These are phyloP conservation scores for Nebria salina DNA, from an alignment of 2,888 invertebrate genomes.

Conservation along the genomic window DNA sequence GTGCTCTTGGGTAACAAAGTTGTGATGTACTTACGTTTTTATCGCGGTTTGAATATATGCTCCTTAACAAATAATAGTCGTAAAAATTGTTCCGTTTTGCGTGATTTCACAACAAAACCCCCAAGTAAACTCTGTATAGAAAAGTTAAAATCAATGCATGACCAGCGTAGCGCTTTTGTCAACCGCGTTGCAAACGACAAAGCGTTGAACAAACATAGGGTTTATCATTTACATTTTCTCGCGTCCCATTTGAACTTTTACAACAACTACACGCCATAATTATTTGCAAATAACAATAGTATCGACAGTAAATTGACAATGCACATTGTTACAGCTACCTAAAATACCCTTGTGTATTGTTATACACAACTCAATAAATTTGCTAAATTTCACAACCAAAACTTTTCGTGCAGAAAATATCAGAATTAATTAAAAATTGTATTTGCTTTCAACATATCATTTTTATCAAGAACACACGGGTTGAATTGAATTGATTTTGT, in stretches of 20 bases:
- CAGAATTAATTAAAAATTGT: too few species aligned
- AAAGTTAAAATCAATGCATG: constrained; percentile 1
- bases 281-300: constrained; percentile 18
- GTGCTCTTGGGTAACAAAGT: not conserved
- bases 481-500: too few species aligned
- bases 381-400: not conserved
- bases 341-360: not conserved
- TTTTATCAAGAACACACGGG: too few species aligned
- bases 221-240: not conserved
- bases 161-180: not conserved
- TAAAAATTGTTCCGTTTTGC: not conserved
- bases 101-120: not conserved
- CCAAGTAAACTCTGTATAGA: not conserved
- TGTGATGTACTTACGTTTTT: not conserved
- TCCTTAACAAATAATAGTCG: not conserved
- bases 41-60: not conserved
- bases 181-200: not conserved
- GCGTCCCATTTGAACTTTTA: not conserved
- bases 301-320: not conserved
- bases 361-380: not conserved
- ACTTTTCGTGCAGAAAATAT: too few species aligned
- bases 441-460: too few species aligned
- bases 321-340: not conserved
- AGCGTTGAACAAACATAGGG: not conserved
- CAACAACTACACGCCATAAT: constrained; percentile 6